phyloP scores from a whole-genome alignment of 2,113 vertebrate genomes.

The Stercorarius parasiticus region DNA sequence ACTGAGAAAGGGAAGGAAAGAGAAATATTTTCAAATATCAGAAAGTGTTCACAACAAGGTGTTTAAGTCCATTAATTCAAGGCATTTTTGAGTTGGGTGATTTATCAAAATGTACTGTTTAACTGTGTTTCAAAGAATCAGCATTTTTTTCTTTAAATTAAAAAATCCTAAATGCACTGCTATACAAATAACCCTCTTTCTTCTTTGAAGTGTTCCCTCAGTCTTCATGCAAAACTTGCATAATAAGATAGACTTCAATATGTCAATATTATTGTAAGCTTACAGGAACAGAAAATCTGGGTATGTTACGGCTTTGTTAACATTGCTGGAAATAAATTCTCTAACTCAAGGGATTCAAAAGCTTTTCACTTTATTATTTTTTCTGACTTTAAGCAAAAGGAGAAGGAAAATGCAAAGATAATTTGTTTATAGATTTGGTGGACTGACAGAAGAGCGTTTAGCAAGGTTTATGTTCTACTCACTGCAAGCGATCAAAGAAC shows the following conservation, averaged over 20 bases:
- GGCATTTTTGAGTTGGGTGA: background rate
- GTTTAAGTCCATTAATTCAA: background rate
- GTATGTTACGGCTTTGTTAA: background rate
- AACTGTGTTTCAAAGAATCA: background rate
- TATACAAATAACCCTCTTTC: background rate
- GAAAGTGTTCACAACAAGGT: background rate
- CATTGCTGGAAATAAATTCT: background rate
- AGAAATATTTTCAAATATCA: background rate
- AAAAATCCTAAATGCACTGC: background rate
- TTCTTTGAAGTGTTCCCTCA: background rate
- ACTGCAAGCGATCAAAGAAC: background rate
- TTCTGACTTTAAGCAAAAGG: background rate
- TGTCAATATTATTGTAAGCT: background rate
- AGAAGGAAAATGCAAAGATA: background rate
- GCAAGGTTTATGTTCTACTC: background rate
- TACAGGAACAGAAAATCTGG: background rate
- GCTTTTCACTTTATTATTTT: background rate
- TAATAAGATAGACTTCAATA: background rate
- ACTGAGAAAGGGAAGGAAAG: background rate
- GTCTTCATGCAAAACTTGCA: background rate
- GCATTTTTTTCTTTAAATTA: background rate
- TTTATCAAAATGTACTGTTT: background rate
- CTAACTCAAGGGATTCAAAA: background rate
- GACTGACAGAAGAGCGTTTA: background rate
- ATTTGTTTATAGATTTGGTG: background rate